These are phyloP conservation scores for Andrena chrysosceles DNA, from an alignment of 2,888 invertebrate species.

Conservation along the genomic window DNA sequence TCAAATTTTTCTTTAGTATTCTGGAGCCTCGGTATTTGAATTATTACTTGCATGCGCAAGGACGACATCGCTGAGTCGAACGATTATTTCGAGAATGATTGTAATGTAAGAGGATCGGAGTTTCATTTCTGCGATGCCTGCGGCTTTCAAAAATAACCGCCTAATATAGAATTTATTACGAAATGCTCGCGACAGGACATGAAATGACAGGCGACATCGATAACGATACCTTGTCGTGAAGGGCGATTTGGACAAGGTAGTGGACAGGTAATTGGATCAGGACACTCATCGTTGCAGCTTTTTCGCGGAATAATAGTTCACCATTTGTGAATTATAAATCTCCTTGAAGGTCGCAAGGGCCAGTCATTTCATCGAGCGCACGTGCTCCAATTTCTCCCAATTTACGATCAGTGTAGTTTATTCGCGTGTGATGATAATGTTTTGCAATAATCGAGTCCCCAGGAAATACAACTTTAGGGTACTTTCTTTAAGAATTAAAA, in stretches of 20 bases:
- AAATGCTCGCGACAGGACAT: conserved; percentile 13
- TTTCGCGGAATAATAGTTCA: neutral
- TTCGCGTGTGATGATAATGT: too few relatives aligned
- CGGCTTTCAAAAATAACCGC: conserved; percentile 23
- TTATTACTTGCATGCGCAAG: neutral
- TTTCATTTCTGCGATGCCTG: conserved; percentile 38
- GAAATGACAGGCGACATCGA: conserved; percentile 22
- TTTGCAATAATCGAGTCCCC: too few relatives aligned
- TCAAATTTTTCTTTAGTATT: neutral
- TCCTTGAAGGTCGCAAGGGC: neutral
- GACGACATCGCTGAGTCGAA: too few relatives aligned
- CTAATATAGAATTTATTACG: conserved; percentile 43
- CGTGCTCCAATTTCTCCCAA: neutral
- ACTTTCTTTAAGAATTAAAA: too few relatives aligned
- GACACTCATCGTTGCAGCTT: neutral
- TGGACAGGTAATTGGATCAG: conserved; percentile 12
- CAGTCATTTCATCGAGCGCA: neutral
- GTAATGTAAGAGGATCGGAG: conserved; percentile 41
- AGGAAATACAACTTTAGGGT: too few relatives aligned
- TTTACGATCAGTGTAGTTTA: neutral
- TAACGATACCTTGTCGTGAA: conserved; percentile 18
- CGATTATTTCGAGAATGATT: neutral
- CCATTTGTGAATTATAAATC: neutral
- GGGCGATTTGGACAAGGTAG: conserved; percentile 2
- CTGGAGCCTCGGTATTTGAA: neutral